These are phyloP conservation scores for Tenualosa thibaudeaui DNA, from an alignment of 2,797 vertebrate species.

Conservation along the genomic window DNA sequence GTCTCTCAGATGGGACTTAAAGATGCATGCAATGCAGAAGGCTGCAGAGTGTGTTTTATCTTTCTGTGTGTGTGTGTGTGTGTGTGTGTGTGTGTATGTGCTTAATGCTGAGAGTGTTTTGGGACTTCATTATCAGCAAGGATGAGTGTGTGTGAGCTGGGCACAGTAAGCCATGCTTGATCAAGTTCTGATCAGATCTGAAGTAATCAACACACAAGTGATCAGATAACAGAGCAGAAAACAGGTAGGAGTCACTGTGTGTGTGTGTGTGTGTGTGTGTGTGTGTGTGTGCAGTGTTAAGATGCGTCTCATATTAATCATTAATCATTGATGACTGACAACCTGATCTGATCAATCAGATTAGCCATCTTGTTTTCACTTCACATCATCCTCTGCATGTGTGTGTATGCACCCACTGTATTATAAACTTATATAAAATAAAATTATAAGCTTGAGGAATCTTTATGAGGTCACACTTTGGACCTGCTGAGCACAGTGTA, in stretches of 20 bases:
- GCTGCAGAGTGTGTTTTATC: not conserved
- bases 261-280: not conserved
- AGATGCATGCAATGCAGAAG: not conserved
- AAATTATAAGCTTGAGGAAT: constrained; percentile 15
- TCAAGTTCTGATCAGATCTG: too few species aligned
- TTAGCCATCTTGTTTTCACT: not conserved
- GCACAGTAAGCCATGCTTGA: not conserved
- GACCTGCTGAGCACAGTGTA: not conserved
- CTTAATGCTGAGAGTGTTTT: not conserved
- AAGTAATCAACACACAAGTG: too few species aligned
- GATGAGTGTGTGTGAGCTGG: not conserved
- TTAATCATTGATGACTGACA: not conserved
- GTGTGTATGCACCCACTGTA: not conserved
- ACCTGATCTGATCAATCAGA: not conserved
- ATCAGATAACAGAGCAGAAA: constrained; percentile 3
- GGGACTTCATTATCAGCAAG: too few species aligned
- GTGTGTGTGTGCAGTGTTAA: not conserved
- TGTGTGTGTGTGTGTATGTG: constrained; percentile 7
- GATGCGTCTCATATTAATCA: not conserved
- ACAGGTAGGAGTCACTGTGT: not conserved
- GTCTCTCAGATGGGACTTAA: not conserved
- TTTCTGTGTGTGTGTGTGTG: constrained; percentile 24
- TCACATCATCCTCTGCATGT: not conserved
- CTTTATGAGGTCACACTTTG: constrained; percentile 16
- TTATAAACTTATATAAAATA: too few species aligned